These are phyloP conservation scores for Ammospiza maritima DNA, from an alignment of 2,797 vertebrate species.

Conservation along the genomic window DNA sequence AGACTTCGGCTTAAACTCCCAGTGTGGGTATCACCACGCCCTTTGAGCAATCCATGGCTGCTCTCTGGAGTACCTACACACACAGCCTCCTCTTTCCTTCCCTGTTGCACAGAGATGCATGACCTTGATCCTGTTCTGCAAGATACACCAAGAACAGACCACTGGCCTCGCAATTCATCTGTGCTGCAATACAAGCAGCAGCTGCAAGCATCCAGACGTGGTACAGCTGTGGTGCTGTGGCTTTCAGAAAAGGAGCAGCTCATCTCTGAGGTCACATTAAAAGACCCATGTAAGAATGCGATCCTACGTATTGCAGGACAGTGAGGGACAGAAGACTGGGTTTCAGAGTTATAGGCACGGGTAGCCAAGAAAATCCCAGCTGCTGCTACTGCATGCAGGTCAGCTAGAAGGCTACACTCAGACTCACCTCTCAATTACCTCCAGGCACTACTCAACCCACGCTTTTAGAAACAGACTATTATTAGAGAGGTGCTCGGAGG, in stretches of 20 bases:
- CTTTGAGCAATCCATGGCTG: not conserved
- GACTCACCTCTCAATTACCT: not conserved
- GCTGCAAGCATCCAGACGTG: not conserved
- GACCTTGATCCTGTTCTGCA: not conserved
- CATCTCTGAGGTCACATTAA: not conserved
- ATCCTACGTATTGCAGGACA: not conserved
- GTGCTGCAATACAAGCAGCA: not conserved
- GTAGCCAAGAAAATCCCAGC: not conserved
- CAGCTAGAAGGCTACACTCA: not conserved
- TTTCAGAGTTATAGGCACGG: not conserved
- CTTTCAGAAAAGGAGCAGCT: not conserved
- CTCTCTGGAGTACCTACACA: not conserved
- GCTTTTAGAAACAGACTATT: constrained; percentile 6
- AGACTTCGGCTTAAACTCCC: not conserved
- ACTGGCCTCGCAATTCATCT: not conserved
- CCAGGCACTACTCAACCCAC: not conserved
- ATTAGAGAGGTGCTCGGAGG: not conserved
- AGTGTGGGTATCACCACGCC: not conserved
- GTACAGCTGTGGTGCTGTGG: not conserved
- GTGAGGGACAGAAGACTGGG: not conserved
- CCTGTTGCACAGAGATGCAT: not conserved
- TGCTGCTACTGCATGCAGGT: not conserved
- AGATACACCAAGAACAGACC: not conserved
- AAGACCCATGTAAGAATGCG: not conserved
- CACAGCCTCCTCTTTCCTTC: not conserved